Percentiles rank a stretch among this genome's conserved stretches.
phyloP scores from a whole-genome alignment of 2,113 vertebrate species.

The Phalacrocorax pelagicus region DNA sequence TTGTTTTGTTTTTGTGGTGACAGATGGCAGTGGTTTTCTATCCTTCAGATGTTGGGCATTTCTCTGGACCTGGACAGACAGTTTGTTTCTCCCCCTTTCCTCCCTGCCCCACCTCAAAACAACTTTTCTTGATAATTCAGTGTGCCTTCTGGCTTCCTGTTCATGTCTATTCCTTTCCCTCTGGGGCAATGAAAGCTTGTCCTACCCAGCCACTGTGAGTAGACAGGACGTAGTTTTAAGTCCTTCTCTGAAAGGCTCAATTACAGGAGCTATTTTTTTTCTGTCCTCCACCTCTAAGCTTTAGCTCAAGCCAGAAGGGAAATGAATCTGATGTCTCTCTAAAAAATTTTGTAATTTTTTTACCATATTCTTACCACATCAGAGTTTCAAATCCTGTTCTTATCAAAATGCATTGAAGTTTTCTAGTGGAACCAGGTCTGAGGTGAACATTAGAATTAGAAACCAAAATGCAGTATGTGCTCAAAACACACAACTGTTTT shows the following conservation, averaged over 20 bases:
- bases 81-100: background rate
- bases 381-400: background rate
- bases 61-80: background rate
- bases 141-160: background rate
- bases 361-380: background rate
- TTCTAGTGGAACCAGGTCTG: background rate
- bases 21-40: background rate
- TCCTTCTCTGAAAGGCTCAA: background rate
- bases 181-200: background rate
- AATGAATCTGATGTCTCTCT: background rate
- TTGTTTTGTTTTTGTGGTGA: background rate
- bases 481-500: background rate
- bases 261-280: background rate
- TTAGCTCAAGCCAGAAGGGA: background rate
- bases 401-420: background rate
- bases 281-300: background rate
- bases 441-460: background rate
- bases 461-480: background rate
- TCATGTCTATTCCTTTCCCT: background rate
- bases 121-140: background rate
- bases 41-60: background rate
- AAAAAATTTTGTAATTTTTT: background rate
- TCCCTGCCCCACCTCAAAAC: background rate
- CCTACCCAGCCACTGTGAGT: background rate
- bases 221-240: background rate